Evolutionary conservation across 2,888 invertebrate genomes (phyloP), one percentile per base, ranked within the genome.

Genomic region (Calameuta idolon): DNA sequence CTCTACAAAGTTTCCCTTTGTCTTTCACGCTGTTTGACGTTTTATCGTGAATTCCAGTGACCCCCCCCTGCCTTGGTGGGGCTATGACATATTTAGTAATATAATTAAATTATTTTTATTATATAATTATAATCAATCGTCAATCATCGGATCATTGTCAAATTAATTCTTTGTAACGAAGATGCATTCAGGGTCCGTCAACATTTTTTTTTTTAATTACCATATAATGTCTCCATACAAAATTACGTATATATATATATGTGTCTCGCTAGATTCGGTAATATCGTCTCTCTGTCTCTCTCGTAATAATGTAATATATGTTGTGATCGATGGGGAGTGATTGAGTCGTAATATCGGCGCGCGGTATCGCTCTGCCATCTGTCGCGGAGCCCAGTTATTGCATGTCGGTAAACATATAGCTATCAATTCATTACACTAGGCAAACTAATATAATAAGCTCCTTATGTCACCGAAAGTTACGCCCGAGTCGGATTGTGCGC

Each of bases 241-340:
- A 55, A 55, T 55, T 23, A 55, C 23, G 23, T 40, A 23, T 40
- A 40, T 37, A 12, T 40, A 15, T 55, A 40, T 23, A 33, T 33
- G 55, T 55, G 55, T 55, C 23, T 23, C 23, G 0, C 31, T 31
- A 76, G 34, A 78, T 75, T 78, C 76, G 71, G 76, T 78, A 78
- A 78, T 78, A 78, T 76, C 78, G 73, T 55, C 23, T 55, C 40
- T 40, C 40, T 40, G 4, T 40, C 40, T 40, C 69, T 55, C 55
- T 55, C 55, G 87, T 86, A 87, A 87, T 87, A 89, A 87, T 87
- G 87, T 85, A 85, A 86, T 87, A 88, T 86, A 87, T 87, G 86
- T 85, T 81, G 84, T 89, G 89, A 89, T 89, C 87, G 88, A 88
- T 89, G 87, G 87, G 85, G 87, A 87, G 87, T 88, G 89, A 89